phyloP scores from a whole-genome alignment of 2,797 vertebrate genomes.

The Pristis pectinata region DNA sequence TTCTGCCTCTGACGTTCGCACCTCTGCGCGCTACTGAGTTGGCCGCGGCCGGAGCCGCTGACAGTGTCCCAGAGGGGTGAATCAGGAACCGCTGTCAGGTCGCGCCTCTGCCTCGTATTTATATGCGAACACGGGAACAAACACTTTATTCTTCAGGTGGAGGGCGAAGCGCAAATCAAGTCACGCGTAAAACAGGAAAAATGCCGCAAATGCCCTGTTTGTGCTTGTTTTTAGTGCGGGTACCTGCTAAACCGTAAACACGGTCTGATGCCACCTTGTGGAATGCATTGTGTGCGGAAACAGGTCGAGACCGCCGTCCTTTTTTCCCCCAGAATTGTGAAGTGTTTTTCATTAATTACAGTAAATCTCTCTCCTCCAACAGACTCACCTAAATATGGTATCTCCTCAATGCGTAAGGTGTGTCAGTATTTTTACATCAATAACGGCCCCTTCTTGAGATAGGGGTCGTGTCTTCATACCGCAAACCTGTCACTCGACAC shows the following conservation, averaged over 20 bases:
- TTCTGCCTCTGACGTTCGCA: not conserved
- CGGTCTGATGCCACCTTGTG: conserved; percentile 4
- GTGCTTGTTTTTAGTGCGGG: not conserved
- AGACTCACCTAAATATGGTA: not conserved
- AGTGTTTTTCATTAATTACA: not conserved
- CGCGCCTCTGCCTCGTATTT: not conserved
- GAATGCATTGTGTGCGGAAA: not conserved
- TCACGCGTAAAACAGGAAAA: not conserved
- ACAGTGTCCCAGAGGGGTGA: not conserved
- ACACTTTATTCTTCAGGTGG: not conserved
- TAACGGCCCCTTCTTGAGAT: not conserved
- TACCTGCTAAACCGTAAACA: not conserved
- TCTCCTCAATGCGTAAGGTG: not conserved
- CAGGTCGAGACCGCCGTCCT: not conserved
- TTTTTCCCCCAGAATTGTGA: not conserved
- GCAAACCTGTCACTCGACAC: conserved; percentile 1
- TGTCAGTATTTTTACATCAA: not conserved
- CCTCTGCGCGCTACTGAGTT: not conserved
- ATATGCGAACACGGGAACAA: not conserved
- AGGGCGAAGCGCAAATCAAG: not conserved
- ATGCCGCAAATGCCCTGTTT: not conserved
- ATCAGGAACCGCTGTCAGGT: not conserved
- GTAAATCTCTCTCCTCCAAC: not conserved
- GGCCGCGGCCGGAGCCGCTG: not conserved
- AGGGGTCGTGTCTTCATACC: not conserved